These are phyloP conservation scores for Propithecus coquereli DNA, from an alignment of 2,113 vertebrate genomes.

Conservation along the genomic window DNA sequence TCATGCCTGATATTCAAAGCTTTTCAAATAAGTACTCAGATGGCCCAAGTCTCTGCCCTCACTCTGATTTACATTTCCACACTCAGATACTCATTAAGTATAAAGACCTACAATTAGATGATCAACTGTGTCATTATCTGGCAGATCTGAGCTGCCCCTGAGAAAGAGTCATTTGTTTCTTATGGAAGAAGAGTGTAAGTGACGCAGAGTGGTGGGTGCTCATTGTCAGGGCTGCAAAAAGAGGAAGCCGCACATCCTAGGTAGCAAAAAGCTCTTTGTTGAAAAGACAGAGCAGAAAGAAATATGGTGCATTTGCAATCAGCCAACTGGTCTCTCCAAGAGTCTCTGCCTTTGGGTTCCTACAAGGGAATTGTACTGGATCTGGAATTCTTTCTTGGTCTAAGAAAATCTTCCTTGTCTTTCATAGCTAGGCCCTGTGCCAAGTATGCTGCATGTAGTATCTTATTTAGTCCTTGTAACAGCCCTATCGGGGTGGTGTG, in stretches of 20 bases:
- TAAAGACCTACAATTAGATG: neutral
- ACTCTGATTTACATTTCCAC: neutral
- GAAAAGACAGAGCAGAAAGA: neutral
- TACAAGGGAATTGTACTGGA: neutral
- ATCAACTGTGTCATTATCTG: neutral
- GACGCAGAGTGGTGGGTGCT: neutral
- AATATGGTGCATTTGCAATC: neutral
- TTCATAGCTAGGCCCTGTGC: neutral
- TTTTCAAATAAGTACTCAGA: neutral
- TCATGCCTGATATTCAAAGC: neutral
- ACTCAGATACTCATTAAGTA: neutral
- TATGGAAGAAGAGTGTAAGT: neutral
- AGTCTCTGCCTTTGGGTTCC: neutral
- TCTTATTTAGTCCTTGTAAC: neutral
- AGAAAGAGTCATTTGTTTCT: neutral
- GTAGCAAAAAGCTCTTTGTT: neutral
- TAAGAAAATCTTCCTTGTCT: neutral
- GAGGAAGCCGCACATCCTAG: neutral
- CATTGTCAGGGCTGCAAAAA: neutral
- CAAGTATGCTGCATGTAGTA: neutral
- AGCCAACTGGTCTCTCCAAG: neutral
- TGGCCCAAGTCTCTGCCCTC: neutral
- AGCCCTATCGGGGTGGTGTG: rapidly evolving
- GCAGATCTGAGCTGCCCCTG: neutral
- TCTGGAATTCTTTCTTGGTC: neutral